Evolutionary conservation across 2,888 invertebrate species (phyloP), one percentile per base, ranked within the genome.

Genomic region (Lymantria monacha): DNA sequence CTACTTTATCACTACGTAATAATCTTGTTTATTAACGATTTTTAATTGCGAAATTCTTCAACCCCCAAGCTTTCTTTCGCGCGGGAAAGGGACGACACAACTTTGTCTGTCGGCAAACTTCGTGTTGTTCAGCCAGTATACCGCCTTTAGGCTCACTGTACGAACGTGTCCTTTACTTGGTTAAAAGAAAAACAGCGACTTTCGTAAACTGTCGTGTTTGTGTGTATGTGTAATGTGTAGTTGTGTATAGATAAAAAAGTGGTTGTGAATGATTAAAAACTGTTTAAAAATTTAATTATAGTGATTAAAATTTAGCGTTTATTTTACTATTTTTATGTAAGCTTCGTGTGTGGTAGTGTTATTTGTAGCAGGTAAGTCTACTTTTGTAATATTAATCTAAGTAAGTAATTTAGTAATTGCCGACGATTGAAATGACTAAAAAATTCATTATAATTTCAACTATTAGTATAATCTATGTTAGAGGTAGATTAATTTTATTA

Each of bases 1-100:
- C 46, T 48, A 53, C 42, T 59, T 68, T 55, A 66, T 63, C 51
- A 52, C 52, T 51, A 59, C 58, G 55, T 56, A 56, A 57, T 69
- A 69, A 73, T 69, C 63, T 52, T 73, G 70, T 74, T 74, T 76
- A 70, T 68, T 70, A 76, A 76, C 69, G 74, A 75, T 73, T 77
- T 75, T 70, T 74, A 74, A 76, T 76, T 76, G 73, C 66, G 50
- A 70, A 78, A 74, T 75, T 74, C 66, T 63, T 72, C 50, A 62
- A 66, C 57, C 66, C 67, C 54, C 8, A 47, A 59, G 63, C 52
- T 63, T 62, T 72, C 57, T 63, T 68, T 64, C 52, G 56, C 37
- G 62, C 36, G 42, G 31, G 66, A 74, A 48, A 51, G 69, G 49
- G 73, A 75, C 13, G 47, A 52, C 51, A 22, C 0, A 30, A 48